Percentiles rank a stretch among this genome's conserved stretches.
These are phyloP conservation scores for Corythaixoides concolor DNA, from an alignment of 2,113 vertebrate species.

Conservation along the genomic window DNA sequence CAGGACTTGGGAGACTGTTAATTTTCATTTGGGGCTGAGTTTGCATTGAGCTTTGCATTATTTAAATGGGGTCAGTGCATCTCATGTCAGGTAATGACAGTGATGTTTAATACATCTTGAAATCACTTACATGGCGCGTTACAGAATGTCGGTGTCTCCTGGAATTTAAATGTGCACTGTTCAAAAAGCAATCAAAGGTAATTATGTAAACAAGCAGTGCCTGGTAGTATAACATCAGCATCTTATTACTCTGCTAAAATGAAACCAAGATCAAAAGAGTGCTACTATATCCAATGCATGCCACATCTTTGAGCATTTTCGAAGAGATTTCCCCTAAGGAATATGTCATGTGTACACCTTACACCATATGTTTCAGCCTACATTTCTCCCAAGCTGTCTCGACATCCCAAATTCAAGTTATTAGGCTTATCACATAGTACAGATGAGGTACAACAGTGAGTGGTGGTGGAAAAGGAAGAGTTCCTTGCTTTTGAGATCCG, in stretches of 20 bases:
- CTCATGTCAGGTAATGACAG: not conserved
- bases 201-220: slow-evolving; percentile 51
- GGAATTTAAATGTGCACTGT: slow-evolving; percentile 20
- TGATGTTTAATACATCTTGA: not conserved
- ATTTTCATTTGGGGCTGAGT: not conserved
- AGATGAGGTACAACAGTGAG: not conserved
- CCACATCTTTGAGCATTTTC: slow-evolving; percentile 27
- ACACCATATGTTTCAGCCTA: not conserved
- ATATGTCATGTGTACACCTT: not conserved
- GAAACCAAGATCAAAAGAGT: slow-evolving; percentile 41
- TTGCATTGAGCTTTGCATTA: not conserved
- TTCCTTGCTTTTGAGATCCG: not conserved
- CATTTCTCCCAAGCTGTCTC: not conserved
- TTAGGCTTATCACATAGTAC: not conserved
- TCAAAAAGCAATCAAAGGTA: slow-evolving; percentile 51
- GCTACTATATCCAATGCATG: not conserved
- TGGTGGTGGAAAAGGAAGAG: not conserved
- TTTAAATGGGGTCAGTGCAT: not conserved
- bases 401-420: not conserved
- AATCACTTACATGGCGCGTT: not conserved
- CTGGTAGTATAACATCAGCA: slow-evolving; percentile 36
- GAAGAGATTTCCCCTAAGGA: slow-evolving; percentile 21
- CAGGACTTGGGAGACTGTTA: not conserved
- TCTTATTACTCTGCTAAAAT: slow-evolving; percentile 39
- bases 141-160: not conserved